These are phyloP conservation scores for Paramormyrops hopkinsi DNA, from an alignment of 2,797 vertebrate species.

Conservation along the genomic window DNA sequence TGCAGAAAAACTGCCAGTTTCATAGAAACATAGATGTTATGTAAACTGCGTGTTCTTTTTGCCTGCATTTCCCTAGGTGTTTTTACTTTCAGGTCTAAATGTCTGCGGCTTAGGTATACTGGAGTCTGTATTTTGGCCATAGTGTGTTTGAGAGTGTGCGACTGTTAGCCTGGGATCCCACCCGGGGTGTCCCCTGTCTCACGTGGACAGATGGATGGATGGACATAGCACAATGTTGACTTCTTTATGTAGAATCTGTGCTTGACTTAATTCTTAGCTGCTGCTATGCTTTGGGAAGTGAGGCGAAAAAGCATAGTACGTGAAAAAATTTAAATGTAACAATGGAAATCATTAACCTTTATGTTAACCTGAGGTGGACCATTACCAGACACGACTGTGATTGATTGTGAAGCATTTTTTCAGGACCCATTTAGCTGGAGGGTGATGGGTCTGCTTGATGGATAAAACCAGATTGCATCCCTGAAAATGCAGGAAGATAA, in stretches of 20 bases:
- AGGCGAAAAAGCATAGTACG: neutral
- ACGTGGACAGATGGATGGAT: neutral
- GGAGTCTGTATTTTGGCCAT: neutral
- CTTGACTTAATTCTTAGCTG: neutral
- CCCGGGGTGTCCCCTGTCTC: neutral
- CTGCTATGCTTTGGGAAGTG: neutral
- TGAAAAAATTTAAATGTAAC: neutral
- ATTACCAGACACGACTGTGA: neutral
- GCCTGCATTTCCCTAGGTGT: neutral
- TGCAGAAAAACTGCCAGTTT: neutral
- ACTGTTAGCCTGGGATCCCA: neutral
- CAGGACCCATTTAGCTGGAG: neutral
- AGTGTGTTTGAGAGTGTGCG: neutral
- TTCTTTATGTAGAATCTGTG: neutral
- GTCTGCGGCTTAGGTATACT: neutral
- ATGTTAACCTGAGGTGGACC: neutral
- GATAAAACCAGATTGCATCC: neutral
- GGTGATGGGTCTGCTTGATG: neutral
- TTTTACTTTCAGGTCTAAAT: neutral
- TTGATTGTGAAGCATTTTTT: neutral
- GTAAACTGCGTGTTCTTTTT: neutral
- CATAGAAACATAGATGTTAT: neutral
- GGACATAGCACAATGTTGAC: neutral
- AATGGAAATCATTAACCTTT: conserved; percentile 3
- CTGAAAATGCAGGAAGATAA: neutral